Base-by-base conservation (phyloP, 2,797 vertebrate species). In the Buceros bicornis region DNA sequence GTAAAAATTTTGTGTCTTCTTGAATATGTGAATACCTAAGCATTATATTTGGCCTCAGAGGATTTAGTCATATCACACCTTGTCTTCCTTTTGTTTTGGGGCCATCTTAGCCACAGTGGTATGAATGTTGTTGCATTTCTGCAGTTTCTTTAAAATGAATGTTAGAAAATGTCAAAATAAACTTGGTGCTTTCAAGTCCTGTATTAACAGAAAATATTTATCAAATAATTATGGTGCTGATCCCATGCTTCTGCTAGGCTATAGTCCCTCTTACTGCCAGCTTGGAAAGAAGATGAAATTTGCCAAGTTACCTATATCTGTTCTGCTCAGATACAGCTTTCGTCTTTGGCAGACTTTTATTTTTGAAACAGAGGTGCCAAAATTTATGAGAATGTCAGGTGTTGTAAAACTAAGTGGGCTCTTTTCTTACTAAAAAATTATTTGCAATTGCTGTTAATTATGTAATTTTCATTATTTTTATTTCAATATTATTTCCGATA, bases 1-100 rank as follows among this genome's bases (percentile, higher is more conserved):
- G 98, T 98, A 98, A 95, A 47, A 29, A 16, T 31, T 60, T 50
- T 77, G 11, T 69, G 10, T 37, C 6, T 26, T 95, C 31, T 90
- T 90, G 31, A 8, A 24, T 42, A 18, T 61, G 29, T 87, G 64
- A 60, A 78, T 71, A 54, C 47, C 79, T 42, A 71, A 78, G 16
- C 19, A 19, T 60, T 90, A 3, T 20, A 35, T 73, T 71, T 93
- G n/a, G 17, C 20, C 21, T 67, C 47, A n/a, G 65, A 70, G 47
- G 56, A 28, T 58, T 84, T 25, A 35, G 24, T 77, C 40, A 10
- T 92, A 26, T 11, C 35, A 48, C 4, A 42, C 6, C 3, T 56
- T 58, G 24, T 43, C 62, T 81, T 81, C 19, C 31, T 50, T 93
- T 56, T 76, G 31, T 0, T 47, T 90, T 77, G 21, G 17, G 35